phyloP scores from a whole-genome alignment of 64 coral and sea anemone species.

The Hydrozoanthus tunicans region DNA sequence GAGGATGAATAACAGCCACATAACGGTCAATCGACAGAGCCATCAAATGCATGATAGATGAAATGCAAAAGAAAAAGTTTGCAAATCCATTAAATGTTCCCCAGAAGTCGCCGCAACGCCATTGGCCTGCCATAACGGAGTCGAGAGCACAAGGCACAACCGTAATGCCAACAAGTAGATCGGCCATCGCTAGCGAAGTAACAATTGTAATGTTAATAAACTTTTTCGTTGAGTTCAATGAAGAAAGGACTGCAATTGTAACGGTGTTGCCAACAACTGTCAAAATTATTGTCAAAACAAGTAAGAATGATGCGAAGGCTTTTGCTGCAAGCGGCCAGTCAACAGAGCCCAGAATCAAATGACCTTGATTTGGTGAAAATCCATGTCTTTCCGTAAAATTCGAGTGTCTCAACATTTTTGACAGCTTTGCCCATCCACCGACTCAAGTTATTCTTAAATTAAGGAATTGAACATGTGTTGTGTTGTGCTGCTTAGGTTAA shows the following conservation, averaged over 20 bases:
- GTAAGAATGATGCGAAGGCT: not conserved
- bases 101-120: constrained; percentile 49
- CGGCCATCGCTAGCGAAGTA: constrained; percentile 19
- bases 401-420: not conserved
- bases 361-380: not conserved
- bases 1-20: constrained; percentile 7
- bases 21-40: constrained; percentile 31
- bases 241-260: constrained; percentile 38
- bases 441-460: not conserved
- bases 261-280: constrained; percentile 9
- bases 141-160: constrained; percentile 35
- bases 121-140: constrained; percentile 19
- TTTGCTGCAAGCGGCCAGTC: constrained; percentile 4
- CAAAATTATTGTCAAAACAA: not conserved
- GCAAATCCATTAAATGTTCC: constrained; percentile 47
- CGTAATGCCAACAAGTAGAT: constrained; percentile 24
- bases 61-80: constrained; percentile 61
- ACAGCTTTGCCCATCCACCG: not conserved
- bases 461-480: not conserved
- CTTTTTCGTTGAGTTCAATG: not conserved
- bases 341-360: not conserved
- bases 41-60: constrained; percentile 58
- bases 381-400: not conserved
- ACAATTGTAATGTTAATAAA: constrained; percentile 4
- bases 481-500: too few relatives aligned